Evolutionary conservation across 1,140 invertebrate genomes (phyloP), one percentile per base, ranked within the genome.

Genomic region (Leptoteleia sp.): DNA sequence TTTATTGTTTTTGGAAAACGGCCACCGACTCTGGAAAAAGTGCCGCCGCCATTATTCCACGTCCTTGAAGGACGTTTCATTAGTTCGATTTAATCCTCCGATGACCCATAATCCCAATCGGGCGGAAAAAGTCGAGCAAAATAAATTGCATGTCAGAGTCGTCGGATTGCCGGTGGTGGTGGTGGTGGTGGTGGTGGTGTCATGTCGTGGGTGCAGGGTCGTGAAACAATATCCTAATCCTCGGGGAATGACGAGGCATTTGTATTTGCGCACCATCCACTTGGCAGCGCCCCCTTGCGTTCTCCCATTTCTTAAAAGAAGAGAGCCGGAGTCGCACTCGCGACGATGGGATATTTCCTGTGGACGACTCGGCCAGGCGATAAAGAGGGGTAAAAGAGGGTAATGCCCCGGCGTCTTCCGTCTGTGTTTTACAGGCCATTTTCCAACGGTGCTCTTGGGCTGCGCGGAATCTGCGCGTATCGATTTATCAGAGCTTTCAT

Each of bases 161-260:
- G 15, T 15, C 33, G 16, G 64, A 47, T 65, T 48, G 13, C 17
- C 12, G 55, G 17, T 3, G 42, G 37, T 11, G 17, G 40, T n/a
- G n/a, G n/a, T n/a, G n/a, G n/a, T n/a, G n/a, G n/a, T n/a, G n/a
- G n/a, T n/a, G n/a, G n/a, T n/a, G n/a, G n/a, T n/a, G n/a, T n/a
- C n/a, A n/a, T n/a, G n/a, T n/a, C n/a, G n/a, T n/a, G n/a, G n/a
- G n/a, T n/a, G n/a, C n/a, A n/a, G n/a, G n/a, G 35, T 31, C 37
- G 76, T 47, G 43, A 50, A 54, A 72, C 47, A 68, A 80, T 76
- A 67, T 72, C 59, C 38, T 43, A 48, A 62, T 57, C 52, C 57
- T 27, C 5, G 13, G 50, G 45, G 57, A 71, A 67, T 65, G 50
- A n/a, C 22, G 9, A 62, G 38, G 38, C 57, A 64, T 75, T 65